Conservation (phyloP, 2,113 vertebrate genomes). For the Gnathochromis pfefferi region DNA sequence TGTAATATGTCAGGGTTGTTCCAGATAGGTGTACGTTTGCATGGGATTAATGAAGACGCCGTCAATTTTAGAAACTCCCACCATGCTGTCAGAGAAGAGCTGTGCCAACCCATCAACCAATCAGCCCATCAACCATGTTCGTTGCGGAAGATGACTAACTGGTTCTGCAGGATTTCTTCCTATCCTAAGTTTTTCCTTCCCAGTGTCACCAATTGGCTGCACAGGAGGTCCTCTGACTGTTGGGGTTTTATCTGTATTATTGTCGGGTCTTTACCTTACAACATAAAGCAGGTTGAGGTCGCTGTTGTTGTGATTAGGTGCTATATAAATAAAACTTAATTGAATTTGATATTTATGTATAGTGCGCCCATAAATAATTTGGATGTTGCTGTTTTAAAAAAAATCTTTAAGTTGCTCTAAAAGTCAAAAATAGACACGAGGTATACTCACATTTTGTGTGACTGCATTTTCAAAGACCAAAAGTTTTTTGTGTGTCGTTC, state of each 20-base stretch:
- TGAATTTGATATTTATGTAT: neutral
- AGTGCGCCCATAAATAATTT: neutral
- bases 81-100: too few species aligned
- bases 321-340: neutral
- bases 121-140: neutral
- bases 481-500: neutral
- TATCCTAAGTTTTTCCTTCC: neutral
- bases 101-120: neutral
- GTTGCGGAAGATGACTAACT: neutral
- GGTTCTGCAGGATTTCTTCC: neutral
- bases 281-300: neutral
- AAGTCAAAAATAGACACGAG: neutral
- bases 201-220: neutral
- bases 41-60: too few species aligned
- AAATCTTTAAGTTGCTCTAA: neutral
- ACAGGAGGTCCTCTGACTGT: neutral
- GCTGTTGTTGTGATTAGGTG: neutral
- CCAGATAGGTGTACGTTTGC: too few species aligned
- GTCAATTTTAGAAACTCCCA: too few species aligned
- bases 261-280: neutral
- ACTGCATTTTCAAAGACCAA: neutral
- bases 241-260: neutral
- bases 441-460: neutral
- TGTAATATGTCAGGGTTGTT: too few species aligned
- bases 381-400: neutral